Evolutionary conservation across 64 coral and sea anemone genomes (phyloP).

Genomic region (Cladopsammia gracilis): DNA sequence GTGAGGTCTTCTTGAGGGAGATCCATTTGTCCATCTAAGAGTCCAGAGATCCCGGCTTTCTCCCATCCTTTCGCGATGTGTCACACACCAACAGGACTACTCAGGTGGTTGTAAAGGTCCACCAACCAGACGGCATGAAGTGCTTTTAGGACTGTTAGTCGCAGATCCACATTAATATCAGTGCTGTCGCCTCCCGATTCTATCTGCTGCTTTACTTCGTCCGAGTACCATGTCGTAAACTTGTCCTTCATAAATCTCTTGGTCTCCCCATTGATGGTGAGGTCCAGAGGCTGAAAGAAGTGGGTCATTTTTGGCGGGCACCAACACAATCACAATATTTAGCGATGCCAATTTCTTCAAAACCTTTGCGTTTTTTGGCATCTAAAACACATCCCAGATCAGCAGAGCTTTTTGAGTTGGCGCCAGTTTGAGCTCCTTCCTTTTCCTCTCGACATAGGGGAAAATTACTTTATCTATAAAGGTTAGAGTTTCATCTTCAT

Average conservation of each 20-base stretch:
- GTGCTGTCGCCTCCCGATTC: slow-evolving; percentile 38
- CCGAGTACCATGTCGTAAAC: slow-evolving; percentile 70
- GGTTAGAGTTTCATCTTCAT: slow-evolving; percentile 63
- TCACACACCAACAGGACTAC: slow-evolving; percentile 28
- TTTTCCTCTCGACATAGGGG: slow-evolving; percentile 61
- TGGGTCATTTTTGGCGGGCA: slow-evolving; percentile 49
- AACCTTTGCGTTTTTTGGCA: slow-evolving; percentile 66
- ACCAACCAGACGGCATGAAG: slow-evolving; percentile 63
- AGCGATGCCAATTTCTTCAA: slow-evolving; percentile 53
- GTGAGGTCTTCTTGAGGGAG: slow-evolving; percentile 13
- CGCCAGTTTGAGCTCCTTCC: slow-evolving; percentile 62
- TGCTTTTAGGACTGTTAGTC: slow-evolving; percentile 45
- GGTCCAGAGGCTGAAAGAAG: slow-evolving; percentile 65
- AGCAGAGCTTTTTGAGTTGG: slow-evolving; percentile 58
- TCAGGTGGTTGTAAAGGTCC: slow-evolving; percentile 65
- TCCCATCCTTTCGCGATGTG: slow-evolving; percentile 12
- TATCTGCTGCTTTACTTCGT: slow-evolving; percentile 61
- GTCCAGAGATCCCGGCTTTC: slow-evolving; percentile 7
- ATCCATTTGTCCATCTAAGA: background rate
- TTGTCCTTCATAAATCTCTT: slow-evolving; percentile 73
- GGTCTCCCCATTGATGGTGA: slow-evolving; percentile 38
- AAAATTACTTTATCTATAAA: slow-evolving; percentile 65
- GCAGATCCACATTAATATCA: slow-evolving; percentile 18
- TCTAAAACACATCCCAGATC: slow-evolving; percentile 73
- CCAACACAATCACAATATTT: slow-evolving; percentile 45